These are phyloP conservation scores for Lytechinus pictus DNA, from an alignment of 35 echinoderm and acorn worm genomes.

Conservation along the genomic window DNA sequence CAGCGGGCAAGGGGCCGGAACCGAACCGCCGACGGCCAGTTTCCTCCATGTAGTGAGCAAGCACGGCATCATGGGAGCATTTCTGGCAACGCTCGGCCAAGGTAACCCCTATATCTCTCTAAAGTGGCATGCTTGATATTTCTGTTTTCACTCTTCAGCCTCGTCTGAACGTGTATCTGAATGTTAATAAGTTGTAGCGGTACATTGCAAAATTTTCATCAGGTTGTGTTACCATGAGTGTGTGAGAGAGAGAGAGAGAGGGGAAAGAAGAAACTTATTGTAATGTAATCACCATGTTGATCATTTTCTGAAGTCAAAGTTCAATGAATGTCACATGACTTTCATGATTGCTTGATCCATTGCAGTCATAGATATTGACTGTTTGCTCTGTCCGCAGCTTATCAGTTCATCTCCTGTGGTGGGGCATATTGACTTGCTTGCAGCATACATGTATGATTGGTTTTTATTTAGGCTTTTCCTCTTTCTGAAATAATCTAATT, in stretches of 20 bases:
- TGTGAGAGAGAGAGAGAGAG: background rate
- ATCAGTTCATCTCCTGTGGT: background rate
- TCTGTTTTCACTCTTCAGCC: background rate
- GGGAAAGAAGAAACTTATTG: too few species aligned
- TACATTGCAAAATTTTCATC: background rate
- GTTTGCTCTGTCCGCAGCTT: background rate
- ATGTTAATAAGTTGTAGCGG: background rate
- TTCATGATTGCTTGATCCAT: background rate
- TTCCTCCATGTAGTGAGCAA: slow-evolving; percentile 53
- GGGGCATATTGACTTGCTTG: background rate
- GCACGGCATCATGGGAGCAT: slow-evolving; percentile 52
- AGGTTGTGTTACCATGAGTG: background rate
- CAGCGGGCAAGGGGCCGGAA: background rate
- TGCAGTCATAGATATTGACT: background rate
- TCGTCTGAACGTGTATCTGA: background rate
- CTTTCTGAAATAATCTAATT: background rate
- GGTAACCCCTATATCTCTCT: background rate
- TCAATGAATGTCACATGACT: background rate
- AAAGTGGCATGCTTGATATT: background rate
- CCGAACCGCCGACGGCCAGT: slow-evolving; percentile 44
- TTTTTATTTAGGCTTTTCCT: background rate
- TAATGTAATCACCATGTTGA: background rate
- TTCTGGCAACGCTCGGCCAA: slow-evolving; percentile 45
- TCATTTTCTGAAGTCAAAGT: background rate
- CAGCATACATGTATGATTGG: background rate